phyloP scores from a whole-genome alignment of 2,797 vertebrate genomes.

The Glyptemys insculpta region DNA sequence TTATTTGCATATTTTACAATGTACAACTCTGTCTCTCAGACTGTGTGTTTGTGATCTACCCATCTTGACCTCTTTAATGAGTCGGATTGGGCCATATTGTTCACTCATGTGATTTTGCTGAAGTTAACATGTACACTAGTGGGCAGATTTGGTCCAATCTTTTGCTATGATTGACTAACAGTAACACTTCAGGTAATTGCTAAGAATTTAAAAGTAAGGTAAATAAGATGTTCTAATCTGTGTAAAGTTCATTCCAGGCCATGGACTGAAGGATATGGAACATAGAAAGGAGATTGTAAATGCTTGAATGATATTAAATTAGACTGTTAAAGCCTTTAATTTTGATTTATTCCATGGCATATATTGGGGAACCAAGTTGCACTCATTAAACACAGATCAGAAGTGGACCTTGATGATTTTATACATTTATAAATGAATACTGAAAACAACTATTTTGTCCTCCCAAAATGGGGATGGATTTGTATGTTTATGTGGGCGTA shows the following conservation, averaged over 20 bases:
- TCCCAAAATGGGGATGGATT: background rate
- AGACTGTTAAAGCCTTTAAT: fast-evolving
- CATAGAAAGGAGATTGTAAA: background rate
- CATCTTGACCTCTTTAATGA: background rate
- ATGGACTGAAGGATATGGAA: background rate
- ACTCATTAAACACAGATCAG: background rate
- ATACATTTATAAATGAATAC: background rate
- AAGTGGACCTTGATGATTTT: background rate
- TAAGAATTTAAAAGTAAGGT: background rate
- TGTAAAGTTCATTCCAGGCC: background rate
- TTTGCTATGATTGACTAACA: background rate
- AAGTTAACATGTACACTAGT: background rate
- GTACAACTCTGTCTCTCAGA: background rate
- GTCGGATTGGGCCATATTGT: background rate
- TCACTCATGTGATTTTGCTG: background rate
- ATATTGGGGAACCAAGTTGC: background rate
- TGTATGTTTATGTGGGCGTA: background rate
- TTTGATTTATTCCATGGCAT: background rate
- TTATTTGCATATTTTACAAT: background rate
- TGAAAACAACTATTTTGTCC: background rate
- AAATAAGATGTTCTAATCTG: background rate
- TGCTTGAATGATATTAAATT: background rate
- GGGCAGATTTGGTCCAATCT: background rate
- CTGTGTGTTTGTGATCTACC: background rate
- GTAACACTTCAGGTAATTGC: background rate